Conservation (phyloP, 2,797 vertebrate species). For the Enteromius argenteus region DNA sequence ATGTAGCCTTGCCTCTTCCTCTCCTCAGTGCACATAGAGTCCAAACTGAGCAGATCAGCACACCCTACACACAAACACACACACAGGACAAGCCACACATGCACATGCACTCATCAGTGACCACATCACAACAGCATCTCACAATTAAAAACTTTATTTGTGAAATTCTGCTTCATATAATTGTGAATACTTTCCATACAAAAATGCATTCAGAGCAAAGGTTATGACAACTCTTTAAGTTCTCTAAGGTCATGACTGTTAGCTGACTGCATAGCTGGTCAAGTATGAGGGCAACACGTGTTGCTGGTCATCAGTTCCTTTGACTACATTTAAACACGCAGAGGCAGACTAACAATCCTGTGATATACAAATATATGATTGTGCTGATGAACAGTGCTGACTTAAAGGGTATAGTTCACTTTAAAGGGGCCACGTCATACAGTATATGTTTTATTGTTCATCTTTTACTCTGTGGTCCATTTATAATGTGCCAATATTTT, state of each 20-base stretch:
- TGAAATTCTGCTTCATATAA: slow-evolving; percentile 42
- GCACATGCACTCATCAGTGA: slow-evolving; percentile 29
- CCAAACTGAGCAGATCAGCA: slow-evolving; percentile 89
- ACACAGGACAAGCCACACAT: not conserved
- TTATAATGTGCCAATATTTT: not conserved
- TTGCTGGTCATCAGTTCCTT: slow-evolving; percentile 46
- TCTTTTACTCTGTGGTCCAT: slow-evolving; percentile 4
- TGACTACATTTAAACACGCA: slow-evolving; percentile 40
- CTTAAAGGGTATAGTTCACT: not conserved
- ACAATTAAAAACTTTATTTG: slow-evolving; percentile 45
- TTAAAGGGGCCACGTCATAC: slow-evolving; percentile 19
- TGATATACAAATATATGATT: slow-evolving; percentile 28
- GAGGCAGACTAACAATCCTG: slow-evolving; percentile 44
- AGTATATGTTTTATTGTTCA: not conserved
- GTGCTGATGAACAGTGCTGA: slow-evolving; percentile 16
- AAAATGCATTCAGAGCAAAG: slow-evolving; percentile 47
- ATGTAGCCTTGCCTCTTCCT: slow-evolving; percentile 96
- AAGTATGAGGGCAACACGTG: slow-evolving; percentile 46
- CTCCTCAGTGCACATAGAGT: slow-evolving; percentile 88
- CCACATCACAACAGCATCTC: slow-evolving; percentile 28
- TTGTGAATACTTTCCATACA: slow-evolving; percentile 43
- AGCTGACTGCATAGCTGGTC: slow-evolving; percentile 61
- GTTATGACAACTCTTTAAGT: slow-evolving; percentile 25
- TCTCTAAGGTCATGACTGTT: slow-evolving; percentile 35
- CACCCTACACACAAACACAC: slow-evolving; percentile 81